Percentiles rank a stretch among this genome's conserved stretches.
Evolutionary conservation across 2,888 invertebrate genomes (phyloP).

Genomic region (Caenorhabditis becei): DNA sequence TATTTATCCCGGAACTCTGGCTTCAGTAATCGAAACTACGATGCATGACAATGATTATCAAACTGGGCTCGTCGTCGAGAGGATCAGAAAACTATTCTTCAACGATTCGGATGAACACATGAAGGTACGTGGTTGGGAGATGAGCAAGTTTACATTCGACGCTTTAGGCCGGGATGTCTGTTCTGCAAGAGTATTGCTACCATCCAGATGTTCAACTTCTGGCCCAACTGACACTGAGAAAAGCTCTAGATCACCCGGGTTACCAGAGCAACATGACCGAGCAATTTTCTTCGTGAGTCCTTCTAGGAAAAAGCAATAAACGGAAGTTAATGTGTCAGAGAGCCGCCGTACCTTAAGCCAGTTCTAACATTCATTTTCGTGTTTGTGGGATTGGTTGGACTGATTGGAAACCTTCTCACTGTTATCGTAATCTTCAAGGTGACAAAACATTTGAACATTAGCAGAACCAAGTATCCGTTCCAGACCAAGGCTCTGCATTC

Average conservation of each 20-base stretch:
- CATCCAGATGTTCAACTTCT: conserved; percentile 48
- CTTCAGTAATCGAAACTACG: background rate
- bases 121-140: background rate
- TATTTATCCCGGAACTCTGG: background rate
- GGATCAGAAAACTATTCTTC: conserved; percentile 27
- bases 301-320: background rate
- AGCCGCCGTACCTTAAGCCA: conserved; percentile 59
- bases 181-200: conserved; percentile 32
- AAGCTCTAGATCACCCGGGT: conserved; percentile 24
- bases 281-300: conserved; percentile 22
- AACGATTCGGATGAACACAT: conserved; percentile 18
- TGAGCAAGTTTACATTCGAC: background rate
- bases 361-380: conserved; percentile 75
- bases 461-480: conserved; percentile 21
- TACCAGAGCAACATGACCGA: conserved; percentile 4
- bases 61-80: conserved; percentile 9
- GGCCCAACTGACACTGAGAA: conserved; percentile 29
- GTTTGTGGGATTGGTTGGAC: conserved; percentile 76
- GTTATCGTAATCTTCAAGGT: conserved; percentile 71
- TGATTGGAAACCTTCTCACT: conserved; percentile 78
- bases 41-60: conserved; percentile 32
- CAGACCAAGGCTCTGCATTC: conserved; percentile 77
- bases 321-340: conserved; percentile 9
- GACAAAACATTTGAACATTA: background rate
- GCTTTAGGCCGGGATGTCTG: conserved; percentile 17